Base-by-base conservation (phyloP, 2,888 invertebrate genomes). In the Agonum fuliginosum region DNA sequence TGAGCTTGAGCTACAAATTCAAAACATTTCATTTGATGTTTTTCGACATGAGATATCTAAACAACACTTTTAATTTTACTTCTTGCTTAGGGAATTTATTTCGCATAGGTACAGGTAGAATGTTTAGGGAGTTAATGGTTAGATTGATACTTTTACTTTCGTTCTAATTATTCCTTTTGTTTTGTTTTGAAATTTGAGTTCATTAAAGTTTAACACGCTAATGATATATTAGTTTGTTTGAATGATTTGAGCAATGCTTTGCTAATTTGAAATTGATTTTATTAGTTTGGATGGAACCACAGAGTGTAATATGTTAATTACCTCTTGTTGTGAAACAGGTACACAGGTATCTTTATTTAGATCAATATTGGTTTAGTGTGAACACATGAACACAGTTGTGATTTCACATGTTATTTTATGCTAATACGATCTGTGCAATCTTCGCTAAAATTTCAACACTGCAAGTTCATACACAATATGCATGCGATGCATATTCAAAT, bases 321-420 rank as follows among this genome's bases (percentile, higher is more conserved):
- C 30, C 58, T 27, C 58, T 14, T 62, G 58, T 62, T 30, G 17
- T 62, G 14, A 62, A 67, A 20, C 67, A 67, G 41, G 34, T 37
- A 62, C 19, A 62, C n/a, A 22, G 62, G 41, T 20, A 41, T 37
- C 65, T 65, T 67, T 41, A 67, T 67, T 62, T 24, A 67, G 67
- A 67, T 67, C 67, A 67, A 67, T 67, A 67, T 67, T 67, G 41
- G 37, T 67, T 41, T 37, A 67, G 67, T 41, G 17, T 37, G 67
- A 22, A 37, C 20, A 67, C 41, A 41, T 37, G 20, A 37, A 37
- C 27, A 41, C 37, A 20, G 37, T 22, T 67, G 41, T 67, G 67
- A 67, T 67, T 67, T 37, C 67, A 41, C 22, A 41, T 67, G 67
- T 41, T 67, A 67, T 67, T 67, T 41, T 67, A 67, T 67, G 67